Evolutionary conservation across 2,888 invertebrate species (phyloP), one percentile per base, ranked within the genome.

Genomic region (Lycaena phlaeas): DNA sequence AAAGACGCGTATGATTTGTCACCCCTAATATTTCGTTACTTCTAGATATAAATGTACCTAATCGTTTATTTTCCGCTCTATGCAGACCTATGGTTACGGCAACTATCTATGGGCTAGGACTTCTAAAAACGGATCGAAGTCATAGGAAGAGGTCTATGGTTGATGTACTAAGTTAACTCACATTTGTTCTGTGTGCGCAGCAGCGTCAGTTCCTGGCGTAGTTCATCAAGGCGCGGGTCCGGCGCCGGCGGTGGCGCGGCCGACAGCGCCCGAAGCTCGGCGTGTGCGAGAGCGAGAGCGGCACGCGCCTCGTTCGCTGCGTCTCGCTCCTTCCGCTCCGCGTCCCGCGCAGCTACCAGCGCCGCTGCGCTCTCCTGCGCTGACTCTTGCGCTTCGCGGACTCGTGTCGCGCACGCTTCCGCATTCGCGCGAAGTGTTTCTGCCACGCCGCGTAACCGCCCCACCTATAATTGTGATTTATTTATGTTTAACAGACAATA

Each of bases 121-220:
- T n/a, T n/a, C n/a, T n/a, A n/a, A n/a, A n/a, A n/a, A n/a, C n/a
- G n/a, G n/a, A n/a, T n/a, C n/a, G n/a, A n/a, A n/a, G n/a, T n/a
- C n/a, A n/a, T n/a, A n/a, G n/a, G n/a, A n/a, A n/a, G n/a, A n/a
- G n/a, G n/a, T n/a, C n/a, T n/a, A n/a, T n/a, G n/a, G n/a, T n/a
- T n/a, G n/a, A n/a, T n/a, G n/a, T n/a, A n/a, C n/a, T n/a, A n/a
- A n/a, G n/a, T n/a, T n/a, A n/a, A 43, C 81, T 64, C 70, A 92
- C 92, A 87, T 81, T 90, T 89, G 67, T 94, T 94, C 61, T 91
- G 89, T 38, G 90, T 89, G 56, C 92, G 87, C 50, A 95, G 86
- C 53, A 89, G 77, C 38, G 88, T 86, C 49, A 95, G 86, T 70
- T 95, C 92, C 55, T 89, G 87, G 65, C 90, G 89, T 48, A 93